Conservation (phyloP, 2,113 vertebrate genomes). For the Plestiodon gilberti region DNA sequence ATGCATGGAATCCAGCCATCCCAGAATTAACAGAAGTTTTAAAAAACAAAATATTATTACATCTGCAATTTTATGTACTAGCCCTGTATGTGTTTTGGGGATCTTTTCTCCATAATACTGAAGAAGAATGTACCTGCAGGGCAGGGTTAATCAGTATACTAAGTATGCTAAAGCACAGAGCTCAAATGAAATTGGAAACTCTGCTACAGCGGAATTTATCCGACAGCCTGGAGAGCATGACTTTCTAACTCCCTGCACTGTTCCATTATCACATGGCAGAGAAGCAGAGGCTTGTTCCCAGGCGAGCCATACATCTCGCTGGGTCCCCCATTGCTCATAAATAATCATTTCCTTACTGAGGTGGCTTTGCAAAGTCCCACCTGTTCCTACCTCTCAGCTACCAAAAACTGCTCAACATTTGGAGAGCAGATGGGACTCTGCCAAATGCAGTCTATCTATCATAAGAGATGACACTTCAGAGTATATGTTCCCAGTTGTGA, state of each 20-base stretch:
- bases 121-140: background rate
- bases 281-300: background rate
- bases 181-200: background rate
- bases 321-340: background rate
- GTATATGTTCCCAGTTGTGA: background rate
- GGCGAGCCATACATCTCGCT: background rate
- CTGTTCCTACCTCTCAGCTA: background rate
- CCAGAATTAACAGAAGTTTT: background rate
- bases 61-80: background rate
- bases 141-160: background rate
- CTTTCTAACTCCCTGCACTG: background rate
- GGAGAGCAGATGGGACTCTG: constrained; percentile 1
- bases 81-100: background rate
- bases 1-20: background rate
- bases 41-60: background rate
- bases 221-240: background rate
- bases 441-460: constrained; percentile 5
- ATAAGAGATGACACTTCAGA: background rate
- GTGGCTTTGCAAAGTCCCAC: constrained; percentile 17
- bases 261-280: background rate
- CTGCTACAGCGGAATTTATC: background rate
- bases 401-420: background rate
- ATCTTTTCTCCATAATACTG: background rate
- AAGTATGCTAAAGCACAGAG: background rate
- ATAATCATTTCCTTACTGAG: constrained; percentile 7